Base-by-base conservation (phyloP, 2,888 invertebrate species). In the Aphrophora alni region DNA sequence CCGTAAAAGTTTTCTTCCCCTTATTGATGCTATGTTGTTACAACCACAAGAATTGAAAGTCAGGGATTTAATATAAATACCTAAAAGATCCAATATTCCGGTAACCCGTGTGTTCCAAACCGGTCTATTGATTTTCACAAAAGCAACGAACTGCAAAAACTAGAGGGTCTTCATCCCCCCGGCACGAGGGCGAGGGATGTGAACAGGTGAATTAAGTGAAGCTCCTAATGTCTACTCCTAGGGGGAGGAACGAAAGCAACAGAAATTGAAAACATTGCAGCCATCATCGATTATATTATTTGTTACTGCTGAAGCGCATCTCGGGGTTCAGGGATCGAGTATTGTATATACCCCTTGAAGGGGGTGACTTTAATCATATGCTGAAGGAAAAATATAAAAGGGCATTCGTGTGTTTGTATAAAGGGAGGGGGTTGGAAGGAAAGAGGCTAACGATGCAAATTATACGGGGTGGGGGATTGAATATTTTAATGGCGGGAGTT, bases 351-450 rank as follows among this genome's bases (percentile, higher is more conserved):
- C 59, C 59, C 59, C 10, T 21, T 59, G 59, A 21, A 59, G 59
- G 59, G 59, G 59, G 59, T 59, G 59, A 59, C 59, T 59, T 59
- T 59, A 59, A 59, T 59, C 59, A 59, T 59, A 59, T 59, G 59
- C 59, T 59, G 59, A n/a, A 21, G 59, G 21, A 59, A 21, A 59
- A 59, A 59, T 59, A 59, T 59, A 59, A 59, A 59, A 59, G 59
- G 59, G 59, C 59, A 59, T 59, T 59, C 59, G 59, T 59, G 59
- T 59, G 59, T 59, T 59, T 59, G 59, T 59, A 59, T 21, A 59
- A 59, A n/a, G 21, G n/a, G 33, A 33, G 33, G 21, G 59, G 59
- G n/a, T 59, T 59, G 5, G 14, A 44, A 44, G n/a, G 17, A 21
- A 21, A 59, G 21, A 14, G 14, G n/a, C 59, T 59, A 59, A 59